Conservation (phyloP, 2,113 vertebrate genomes). For the Anseranas semipalmata region DNA sequence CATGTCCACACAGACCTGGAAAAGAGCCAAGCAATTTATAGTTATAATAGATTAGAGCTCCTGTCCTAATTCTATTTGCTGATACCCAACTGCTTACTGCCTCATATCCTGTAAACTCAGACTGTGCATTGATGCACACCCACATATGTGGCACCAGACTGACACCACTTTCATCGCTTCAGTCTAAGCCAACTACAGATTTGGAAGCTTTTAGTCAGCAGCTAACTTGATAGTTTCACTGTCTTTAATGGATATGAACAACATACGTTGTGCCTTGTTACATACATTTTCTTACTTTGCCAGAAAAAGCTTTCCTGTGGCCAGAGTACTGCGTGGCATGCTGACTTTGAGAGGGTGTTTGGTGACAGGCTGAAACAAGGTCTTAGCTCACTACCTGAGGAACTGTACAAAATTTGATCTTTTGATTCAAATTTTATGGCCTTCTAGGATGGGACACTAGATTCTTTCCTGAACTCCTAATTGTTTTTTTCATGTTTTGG, state of each 20-base stretch:
- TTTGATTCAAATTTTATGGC: not conserved
- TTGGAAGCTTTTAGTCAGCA: constrained; percentile 59
- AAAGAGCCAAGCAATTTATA: not conserved
- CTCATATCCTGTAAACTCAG: constrained; percentile 46
- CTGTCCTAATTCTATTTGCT: constrained; percentile 44
- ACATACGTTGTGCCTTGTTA: not conserved
- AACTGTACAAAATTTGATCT: not conserved
- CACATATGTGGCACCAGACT: constrained; percentile 16
- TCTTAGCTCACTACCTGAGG: not conserved
- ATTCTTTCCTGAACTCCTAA: not conserved
- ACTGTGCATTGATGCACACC: constrained; percentile 19
- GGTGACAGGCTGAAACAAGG: not conserved
- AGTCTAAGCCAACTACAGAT: not conserved
- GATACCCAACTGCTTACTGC: not conserved
- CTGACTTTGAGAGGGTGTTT: not conserved
- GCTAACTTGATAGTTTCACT: constrained; percentile 8
- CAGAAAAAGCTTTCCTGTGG: not conserved
- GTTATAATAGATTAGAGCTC: not conserved
- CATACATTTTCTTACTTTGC: not conserved
- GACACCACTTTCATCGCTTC: not conserved
- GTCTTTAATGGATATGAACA: constrained; percentile 25
- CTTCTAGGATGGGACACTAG: not conserved
- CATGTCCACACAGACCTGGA: not conserved
- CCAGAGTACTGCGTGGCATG: not conserved
- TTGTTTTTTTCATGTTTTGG: not conserved